phyloP scores from a whole-genome alignment of 2,113 vertebrate species.

The Thalassoma bifasciatum region DNA sequence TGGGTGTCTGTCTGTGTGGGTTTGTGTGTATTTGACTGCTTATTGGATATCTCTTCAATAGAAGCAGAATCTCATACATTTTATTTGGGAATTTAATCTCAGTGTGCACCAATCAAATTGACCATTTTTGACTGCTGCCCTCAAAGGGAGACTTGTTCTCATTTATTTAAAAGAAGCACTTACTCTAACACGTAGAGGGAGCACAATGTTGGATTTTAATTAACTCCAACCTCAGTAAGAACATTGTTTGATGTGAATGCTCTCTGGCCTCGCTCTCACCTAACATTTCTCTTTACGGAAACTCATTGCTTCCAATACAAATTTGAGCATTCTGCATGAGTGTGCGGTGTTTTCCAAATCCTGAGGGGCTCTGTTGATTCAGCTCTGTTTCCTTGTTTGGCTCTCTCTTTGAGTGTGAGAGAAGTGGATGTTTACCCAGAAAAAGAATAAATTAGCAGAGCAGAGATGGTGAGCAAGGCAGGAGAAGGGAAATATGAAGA shows the following conservation, averaged over 20 bases:
- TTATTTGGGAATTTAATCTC: slow-evolving; percentile 19
- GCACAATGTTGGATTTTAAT: slow-evolving; percentile 47
- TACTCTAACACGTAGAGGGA: slow-evolving; percentile 12
- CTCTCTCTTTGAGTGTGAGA: slow-evolving; percentile 56
- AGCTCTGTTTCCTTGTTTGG: slow-evolving; percentile 48
- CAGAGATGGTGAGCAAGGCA: background rate
- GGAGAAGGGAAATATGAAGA: slow-evolving; percentile 5
- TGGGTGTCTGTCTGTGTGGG: slow-evolving; percentile 11
- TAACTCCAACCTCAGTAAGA: slow-evolving; percentile 17
- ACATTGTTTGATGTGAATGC: slow-evolving; percentile 9
- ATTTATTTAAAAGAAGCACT: slow-evolving; percentile 19
- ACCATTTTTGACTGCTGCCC: background rate
- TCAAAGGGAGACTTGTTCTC: slow-evolving; percentile 4
- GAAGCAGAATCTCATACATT: slow-evolving; percentile 24
- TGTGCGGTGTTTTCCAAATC: slow-evolving; percentile 37
- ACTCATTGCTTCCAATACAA: background rate
- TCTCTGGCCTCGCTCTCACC: background rate
- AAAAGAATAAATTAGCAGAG: slow-evolving; percentile 52
- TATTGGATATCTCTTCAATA: slow-evolving; percentile 32
- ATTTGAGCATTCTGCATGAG: slow-evolving; percentile 40
- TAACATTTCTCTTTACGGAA: slow-evolving; percentile 22
- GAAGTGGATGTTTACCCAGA: slow-evolving; percentile 49
- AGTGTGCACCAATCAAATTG: background rate
- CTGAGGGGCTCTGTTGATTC: slow-evolving; percentile 43
- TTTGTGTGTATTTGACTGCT: slow-evolving; percentile 12